Percentiles rank a stretch among this genome's conserved stretches.
phyloP scores from a whole-genome alignment of 2,888 invertebrate genomes.

The Formica aserva region DNA sequence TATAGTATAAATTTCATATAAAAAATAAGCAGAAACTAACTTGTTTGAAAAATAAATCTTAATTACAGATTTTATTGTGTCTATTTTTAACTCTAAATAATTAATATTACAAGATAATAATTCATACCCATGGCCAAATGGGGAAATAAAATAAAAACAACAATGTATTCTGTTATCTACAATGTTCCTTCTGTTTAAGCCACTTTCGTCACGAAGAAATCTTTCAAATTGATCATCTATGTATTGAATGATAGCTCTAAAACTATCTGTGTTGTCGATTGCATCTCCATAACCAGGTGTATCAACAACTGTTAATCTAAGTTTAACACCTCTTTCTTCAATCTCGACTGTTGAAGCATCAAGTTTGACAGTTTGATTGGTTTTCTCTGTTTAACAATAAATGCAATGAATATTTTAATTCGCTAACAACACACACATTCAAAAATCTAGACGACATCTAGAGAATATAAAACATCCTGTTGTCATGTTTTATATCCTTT shows the following conservation, averaged over 20 bases:
- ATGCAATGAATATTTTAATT: constrained; percentile 11
- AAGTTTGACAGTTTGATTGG: constrained; percentile 96
- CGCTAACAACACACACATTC: no score
- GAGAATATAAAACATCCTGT: no score
- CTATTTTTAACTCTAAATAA: not conserved
- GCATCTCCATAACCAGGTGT: constrained; percentile 99
- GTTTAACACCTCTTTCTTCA: constrained; percentile 97
- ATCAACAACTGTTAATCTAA: constrained; percentile 97
- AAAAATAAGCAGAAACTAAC: not conserved
- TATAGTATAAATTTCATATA: not conserved
- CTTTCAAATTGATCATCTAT: constrained; percentile 99
- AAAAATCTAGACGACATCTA: no score
- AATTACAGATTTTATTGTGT: not conserved
- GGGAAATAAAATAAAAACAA: constrained; percentile 98
- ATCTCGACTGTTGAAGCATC: constrained; percentile 99
- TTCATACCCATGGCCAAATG: constrained; percentile 96
- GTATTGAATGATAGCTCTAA: constrained; percentile 97
- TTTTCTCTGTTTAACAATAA: constrained; percentile 90
- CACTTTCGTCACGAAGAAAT: constrained; percentile 96
- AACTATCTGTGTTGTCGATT: constrained; percentile 97
- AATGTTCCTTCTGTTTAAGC: constrained; percentile 97
- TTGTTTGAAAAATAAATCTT: not conserved
- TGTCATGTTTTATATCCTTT: no score
- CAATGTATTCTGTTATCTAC: constrained; percentile 99
- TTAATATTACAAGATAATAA: constrained; percentile 24